Base-by-base conservation (phyloP, 64 coral and sea anemone species). In the Actinia equina region DNA sequence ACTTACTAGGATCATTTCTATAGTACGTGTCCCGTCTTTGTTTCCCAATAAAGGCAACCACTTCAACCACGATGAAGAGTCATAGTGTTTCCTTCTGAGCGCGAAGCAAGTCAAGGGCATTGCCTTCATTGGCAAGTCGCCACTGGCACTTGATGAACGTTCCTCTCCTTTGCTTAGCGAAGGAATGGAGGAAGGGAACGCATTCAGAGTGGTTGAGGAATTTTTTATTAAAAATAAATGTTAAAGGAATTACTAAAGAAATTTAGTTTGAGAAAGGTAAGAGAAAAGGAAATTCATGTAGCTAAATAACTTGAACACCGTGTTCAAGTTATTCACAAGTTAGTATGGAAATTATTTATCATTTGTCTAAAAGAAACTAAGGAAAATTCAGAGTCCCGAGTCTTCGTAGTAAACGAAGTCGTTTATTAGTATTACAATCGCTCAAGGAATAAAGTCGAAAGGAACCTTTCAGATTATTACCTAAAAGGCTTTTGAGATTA, bases 1-100 rank as follows among this genome's bases (percentile, higher is more conserved):
- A 81, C 78, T 81, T 81, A 49, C 49, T 81, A 81, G 78, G 78
- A 81, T 81, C 78, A 81, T 81, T 81, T 81, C 78, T 81, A 81
- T 81, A 81, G 78, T 81, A 81, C 78, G 78, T 13, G 78, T 81
- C 78, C 78, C 78, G 78, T 81, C 78, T 81, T 81, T 81, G 78
- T 81, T 81, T 49, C 78, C 78, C 17, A 81, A 81, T 44, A 81
- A 81, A 81, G 78, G 43, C 78, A 81, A 46, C 78, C 44, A 37
- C 78, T 20, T 49, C 78, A 52, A 37, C 78, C 78, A 81, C 78
- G 78, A 52, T 81, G 78, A 81, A 22, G 78, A 81, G 8, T 10
- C 78, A 5, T 44, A 81, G 78, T 26, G 78, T 49, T 81, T 9
- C 49, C 45, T 81, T 81, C 78, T 81, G 78, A 81, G 78, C 78